Evolutionary conservation across 2,113 vertebrate species (phyloP).

Genomic region (Epinephelus cyanopodus): DNA sequence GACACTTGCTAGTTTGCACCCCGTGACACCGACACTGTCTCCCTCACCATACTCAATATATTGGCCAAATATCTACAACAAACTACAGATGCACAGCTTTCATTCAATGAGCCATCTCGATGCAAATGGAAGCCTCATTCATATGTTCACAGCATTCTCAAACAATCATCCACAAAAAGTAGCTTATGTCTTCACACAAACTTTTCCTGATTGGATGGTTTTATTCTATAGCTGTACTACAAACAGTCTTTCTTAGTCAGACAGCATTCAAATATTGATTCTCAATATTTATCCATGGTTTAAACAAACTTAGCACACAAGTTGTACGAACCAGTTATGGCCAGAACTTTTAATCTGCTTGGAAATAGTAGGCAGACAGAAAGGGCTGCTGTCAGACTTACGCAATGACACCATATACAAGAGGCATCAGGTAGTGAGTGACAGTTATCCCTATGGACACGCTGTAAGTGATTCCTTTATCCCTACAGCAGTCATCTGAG

Average conservation of each 20-base stretch:
- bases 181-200: not conserved
- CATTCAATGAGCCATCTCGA: not conserved
- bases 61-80: constrained; percentile 10
- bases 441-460: not conserved
- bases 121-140: not conserved
- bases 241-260: not conserved
- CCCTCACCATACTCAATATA: not conserved
- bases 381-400: not conserved
- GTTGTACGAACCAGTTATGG: not conserved
- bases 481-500: constrained; percentile 3
- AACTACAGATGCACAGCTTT: not conserved
- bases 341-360: not conserved
- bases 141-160: not conserved
- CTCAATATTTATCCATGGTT: not conserved
- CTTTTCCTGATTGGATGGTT: not conserved
- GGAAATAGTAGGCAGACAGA: not conserved
- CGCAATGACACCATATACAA: not conserved
- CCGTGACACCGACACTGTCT: not conserved
- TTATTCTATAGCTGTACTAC: not conserved
- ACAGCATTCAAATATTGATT: not conserved
- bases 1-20: too few species aligned
- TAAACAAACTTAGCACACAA: not conserved
- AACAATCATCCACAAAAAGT: not conserved
- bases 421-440: constrained; percentile 13
- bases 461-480: constrained; percentile 1